Percentiles rank a stretch among this genome's conserved stretches.
Conservation (phyloP, 2,888 invertebrate genomes). For the Habroteleia sp. region DNA sequence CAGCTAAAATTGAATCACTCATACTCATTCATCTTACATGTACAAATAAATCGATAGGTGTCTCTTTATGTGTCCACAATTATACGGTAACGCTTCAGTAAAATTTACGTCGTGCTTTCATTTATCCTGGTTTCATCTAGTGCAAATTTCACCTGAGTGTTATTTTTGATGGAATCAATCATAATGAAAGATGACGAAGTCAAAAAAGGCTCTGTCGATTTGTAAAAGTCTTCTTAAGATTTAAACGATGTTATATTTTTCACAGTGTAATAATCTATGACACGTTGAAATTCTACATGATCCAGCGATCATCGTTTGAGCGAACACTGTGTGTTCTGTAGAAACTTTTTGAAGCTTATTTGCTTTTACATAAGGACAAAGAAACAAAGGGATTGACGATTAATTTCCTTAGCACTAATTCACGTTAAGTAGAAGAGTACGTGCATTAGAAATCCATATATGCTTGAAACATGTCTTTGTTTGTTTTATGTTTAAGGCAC, state of each 20-base stretch:
- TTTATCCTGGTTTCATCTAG: not conserved
- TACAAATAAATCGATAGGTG: conserved; percentile 54
- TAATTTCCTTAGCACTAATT: conserved; percentile 30
- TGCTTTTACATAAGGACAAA: conserved; percentile 55
- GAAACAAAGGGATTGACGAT: conserved; percentile 12
- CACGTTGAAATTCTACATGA: conserved; percentile 60
- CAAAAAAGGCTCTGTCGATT: conserved; percentile 33
- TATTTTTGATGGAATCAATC: conserved; percentile 16
- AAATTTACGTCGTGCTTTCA: conserved; percentile 6
- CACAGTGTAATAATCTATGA: conserved; percentile 52
- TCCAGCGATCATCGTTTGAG: conserved; percentile 63
- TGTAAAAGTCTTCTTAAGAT: conserved; percentile 48
- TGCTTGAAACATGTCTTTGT: conserved; percentile 5
- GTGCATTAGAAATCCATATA: conserved; percentile 21
- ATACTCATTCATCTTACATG: conserved; percentile 46
- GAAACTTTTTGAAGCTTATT: conserved; percentile 63
- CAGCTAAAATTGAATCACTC: conserved; percentile 9
- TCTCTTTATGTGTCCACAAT: conserved; percentile 30
- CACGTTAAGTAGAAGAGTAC: conserved; percentile 20
- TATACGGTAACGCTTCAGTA: conserved; percentile 24
- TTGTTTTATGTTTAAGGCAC: conserved; percentile 12
- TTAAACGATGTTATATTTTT: conserved; percentile 55
- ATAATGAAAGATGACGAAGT: conserved; percentile 1
- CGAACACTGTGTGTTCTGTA: conserved; percentile 67
- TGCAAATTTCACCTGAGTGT: conserved; percentile 20